phyloP scores from a whole-genome alignment of 1,140 invertebrate species.

The Drosophila sp. region DNA sequence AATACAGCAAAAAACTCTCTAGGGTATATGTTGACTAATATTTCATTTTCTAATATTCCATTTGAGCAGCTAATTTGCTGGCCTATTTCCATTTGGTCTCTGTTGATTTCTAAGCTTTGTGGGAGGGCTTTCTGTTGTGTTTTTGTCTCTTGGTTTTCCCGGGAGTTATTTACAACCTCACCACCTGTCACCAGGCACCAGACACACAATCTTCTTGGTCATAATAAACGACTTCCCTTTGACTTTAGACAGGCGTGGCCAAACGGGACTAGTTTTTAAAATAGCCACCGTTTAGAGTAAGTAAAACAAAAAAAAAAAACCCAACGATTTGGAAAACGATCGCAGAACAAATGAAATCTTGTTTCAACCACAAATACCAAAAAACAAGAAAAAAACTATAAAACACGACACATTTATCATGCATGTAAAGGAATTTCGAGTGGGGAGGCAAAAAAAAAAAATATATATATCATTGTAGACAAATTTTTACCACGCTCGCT shows the following conservation, averaged over 20 bases:
- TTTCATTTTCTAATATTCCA: too few species aligned
- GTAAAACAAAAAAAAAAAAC: not conserved
- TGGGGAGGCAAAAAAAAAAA: constrained; percentile 34
- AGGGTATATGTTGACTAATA: too few species aligned
- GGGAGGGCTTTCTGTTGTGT: not conserved
- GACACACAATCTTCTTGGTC: constrained; percentile 25
- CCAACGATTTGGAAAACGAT: constrained; percentile 35
- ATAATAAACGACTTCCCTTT: constrained; percentile 64
- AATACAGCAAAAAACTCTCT: too few species aligned
- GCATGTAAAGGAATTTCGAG: constrained; percentile 1
- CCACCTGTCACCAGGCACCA: constrained; percentile 54
- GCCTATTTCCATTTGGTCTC: constrained; percentile 23
- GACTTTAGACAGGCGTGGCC: constrained; percentile 18
- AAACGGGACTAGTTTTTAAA: constrained; percentile 41
- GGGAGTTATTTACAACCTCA: constrained; percentile 56
- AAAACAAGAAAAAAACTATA: constrained; percentile 22
- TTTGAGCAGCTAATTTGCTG: constrained; percentile 53
- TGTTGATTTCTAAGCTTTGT: not conserved
- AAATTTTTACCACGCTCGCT: constrained; percentile 49
- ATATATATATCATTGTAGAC: constrained; percentile 43
- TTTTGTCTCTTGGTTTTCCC: constrained; percentile 21
- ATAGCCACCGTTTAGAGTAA: constrained; percentile 18
- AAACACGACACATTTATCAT: constrained; percentile 73
- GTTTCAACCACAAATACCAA: constrained; percentile 41
- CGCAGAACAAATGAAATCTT: constrained; percentile 68